Percentiles rank a stretch among this genome's conserved stretches.
Evolutionary conservation across 2,888 invertebrate species (phyloP).

Genomic region (Horisme vitalbata): DNA sequence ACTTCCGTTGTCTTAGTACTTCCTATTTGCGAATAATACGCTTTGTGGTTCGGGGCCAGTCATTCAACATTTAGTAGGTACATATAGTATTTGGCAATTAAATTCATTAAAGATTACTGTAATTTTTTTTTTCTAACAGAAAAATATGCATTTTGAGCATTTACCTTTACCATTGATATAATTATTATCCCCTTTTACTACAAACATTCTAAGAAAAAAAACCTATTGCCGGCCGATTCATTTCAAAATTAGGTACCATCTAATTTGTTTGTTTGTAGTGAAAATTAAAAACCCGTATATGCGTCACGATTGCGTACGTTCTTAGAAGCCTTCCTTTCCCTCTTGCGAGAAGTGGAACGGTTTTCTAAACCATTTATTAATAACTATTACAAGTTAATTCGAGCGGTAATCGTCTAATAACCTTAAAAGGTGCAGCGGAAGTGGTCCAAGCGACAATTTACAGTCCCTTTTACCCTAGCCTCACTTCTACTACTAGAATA

Average conservation of each 20-base stretch:
- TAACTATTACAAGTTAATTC: constrained; percentile 37
- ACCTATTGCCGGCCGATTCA: constrained; percentile 1
- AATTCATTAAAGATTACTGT: too few species aligned
- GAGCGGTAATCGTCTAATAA: constrained; percentile 42
- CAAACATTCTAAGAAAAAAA: neutral
- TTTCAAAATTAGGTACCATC: constrained; percentile 13
- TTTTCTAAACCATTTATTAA: constrained; percentile 38
- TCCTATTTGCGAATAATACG: neutral
- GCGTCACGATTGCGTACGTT: constrained; percentile 28
- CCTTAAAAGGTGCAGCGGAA: constrained; percentile 31
- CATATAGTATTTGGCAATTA: too few species aligned
- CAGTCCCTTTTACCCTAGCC: constrained; percentile 10
- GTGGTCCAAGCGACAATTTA: constrained; percentile 25
- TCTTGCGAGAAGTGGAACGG: constrained; percentile 30
- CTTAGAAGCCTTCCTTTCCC: constrained; percentile 23
- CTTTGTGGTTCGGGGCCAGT: too few species aligned
- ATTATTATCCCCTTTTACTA: neutral
- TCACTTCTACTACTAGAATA: neutral
- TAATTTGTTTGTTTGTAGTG: constrained; percentile 32
- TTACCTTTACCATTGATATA: too few species aligned
- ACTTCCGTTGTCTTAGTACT: constrained; percentile 9
- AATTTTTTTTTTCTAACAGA: too few species aligned
- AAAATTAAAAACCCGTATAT: constrained; percentile 35
- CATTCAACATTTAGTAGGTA: too few species aligned
- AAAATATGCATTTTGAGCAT: too few species aligned